phyloP scores from a whole-genome alignment of 2,888 invertebrate genomes.

The Eledona agricola region DNA sequence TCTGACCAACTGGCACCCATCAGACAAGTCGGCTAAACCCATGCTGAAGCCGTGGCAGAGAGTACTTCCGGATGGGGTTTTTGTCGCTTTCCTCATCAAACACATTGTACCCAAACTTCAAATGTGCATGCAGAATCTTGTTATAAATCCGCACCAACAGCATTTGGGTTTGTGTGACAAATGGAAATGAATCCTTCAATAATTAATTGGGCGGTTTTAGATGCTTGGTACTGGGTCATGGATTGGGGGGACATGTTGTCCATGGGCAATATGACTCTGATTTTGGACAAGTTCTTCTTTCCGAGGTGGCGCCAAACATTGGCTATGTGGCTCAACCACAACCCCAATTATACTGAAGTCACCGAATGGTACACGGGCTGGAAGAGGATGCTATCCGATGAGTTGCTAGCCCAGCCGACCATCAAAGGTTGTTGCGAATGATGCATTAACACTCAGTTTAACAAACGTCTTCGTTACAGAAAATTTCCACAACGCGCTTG shows the following conservation, averaged over 20 bases:
- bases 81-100: conserved; percentile 83
- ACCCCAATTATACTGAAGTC: conserved; percentile 90
- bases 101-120: conserved; percentile 92
- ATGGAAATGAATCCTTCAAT: too few species aligned
- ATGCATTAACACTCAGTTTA: neutral
- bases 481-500: conserved; percentile 88
- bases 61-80: conserved; percentile 70
- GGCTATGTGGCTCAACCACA: conserved; percentile 89
- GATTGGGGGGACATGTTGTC: conserved; percentile 92
- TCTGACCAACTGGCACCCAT: conserved; percentile 93
- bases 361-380: conserved; percentile 82
- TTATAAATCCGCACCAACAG: conserved; percentile 79
- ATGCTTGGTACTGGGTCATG: conserved; percentile 94
- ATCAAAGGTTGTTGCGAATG: conserved; percentile 59
- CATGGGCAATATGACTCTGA: conserved; percentile 75
- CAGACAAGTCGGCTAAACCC: conserved; percentile 89
- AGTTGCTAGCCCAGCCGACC: conserved; percentile 64
- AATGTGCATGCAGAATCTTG: conserved; percentile 69
- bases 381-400: conserved; percentile 70
- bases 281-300: conserved; percentile 90
- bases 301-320: conserved; percentile 90
- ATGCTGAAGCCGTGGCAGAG: conserved; percentile 91
- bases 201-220: conserved; percentile 61
- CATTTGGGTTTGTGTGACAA: too few species aligned
- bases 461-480: conserved; percentile 56